Conservation (phyloP, 2,797 vertebrate genomes). For the Acanthurus lineatus region DNA sequence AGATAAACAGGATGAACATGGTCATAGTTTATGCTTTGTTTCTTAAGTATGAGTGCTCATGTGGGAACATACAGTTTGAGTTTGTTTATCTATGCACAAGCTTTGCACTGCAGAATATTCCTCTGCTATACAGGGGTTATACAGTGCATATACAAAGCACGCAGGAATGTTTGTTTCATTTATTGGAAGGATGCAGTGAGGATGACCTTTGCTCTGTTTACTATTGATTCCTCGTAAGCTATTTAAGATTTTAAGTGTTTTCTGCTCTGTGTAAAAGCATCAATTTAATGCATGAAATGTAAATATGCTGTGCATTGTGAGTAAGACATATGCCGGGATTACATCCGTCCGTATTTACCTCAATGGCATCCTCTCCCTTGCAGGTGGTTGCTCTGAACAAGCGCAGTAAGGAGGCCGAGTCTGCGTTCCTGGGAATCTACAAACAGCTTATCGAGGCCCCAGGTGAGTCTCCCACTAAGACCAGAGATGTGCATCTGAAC, state of each 20-base stretch:
- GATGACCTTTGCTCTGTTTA: constrained; percentile 45
- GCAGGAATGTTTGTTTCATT: constrained; percentile 35
- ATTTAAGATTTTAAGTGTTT: constrained; percentile 36
- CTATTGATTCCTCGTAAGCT: constrained; percentile 37
- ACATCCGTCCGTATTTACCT: constrained; percentile 45
- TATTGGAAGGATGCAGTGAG: constrained; percentile 30
- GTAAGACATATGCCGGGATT: constrained; percentile 18
- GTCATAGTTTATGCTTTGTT: constrained; percentile 5
- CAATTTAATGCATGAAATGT: constrained; percentile 14
- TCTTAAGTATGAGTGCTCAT: constrained; percentile 8
- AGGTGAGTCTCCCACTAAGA: constrained; percentile 89
- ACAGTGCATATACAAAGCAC: not conserved
- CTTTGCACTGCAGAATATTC: not conserved
- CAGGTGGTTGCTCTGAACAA: constrained; percentile 98
- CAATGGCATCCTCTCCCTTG: constrained; percentile 70
- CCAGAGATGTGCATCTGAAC: constrained; percentile 65
- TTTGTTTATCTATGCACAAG: not conserved
- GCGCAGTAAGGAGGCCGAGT: constrained; percentile 98
- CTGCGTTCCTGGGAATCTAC: constrained; percentile 96
- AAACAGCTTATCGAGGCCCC: constrained; percentile 95
- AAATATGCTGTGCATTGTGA: constrained; percentile 26
- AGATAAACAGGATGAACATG: constrained; percentile 17
- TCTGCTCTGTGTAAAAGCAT: constrained; percentile 38
- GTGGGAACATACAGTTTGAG: not conserved
- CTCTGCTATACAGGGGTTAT: not conserved